Evolutionary conservation across 2,113 vertebrate genomes (phyloP).

Genomic region (Leptobrachium ailaonicum): DNA sequence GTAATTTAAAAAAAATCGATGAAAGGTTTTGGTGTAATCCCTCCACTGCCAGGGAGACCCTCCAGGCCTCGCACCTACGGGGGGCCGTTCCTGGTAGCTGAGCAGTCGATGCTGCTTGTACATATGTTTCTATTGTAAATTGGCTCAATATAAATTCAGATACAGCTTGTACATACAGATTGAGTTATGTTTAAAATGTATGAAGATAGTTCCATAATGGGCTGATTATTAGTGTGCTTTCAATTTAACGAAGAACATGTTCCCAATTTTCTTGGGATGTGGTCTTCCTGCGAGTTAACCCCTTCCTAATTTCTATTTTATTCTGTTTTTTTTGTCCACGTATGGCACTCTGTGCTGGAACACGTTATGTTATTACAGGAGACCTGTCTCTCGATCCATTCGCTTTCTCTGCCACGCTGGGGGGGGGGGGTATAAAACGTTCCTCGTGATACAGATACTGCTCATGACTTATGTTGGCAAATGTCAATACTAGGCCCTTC

Average conservation of each 20-base stretch:
- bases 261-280: slow-evolving; percentile 17
- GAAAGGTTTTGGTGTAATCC: neutral
- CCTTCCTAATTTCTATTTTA: neutral
- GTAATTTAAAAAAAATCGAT: too few species aligned
- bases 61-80: slow-evolving; percentile 21
- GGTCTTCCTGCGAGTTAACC: slow-evolving; percentile 24
- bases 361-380: neutral
- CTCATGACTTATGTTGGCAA: slow-evolving; percentile 12
- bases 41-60: slow-evolving; percentile 18
- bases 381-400: slow-evolving; percentile 2
- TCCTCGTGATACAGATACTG: slow-evolving; percentile 1
- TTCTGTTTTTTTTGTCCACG: too few species aligned
- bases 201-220: slow-evolving; percentile 41
- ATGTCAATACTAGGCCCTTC: neutral
- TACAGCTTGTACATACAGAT: slow-evolving; percentile 40
- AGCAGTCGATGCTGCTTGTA: slow-evolving; percentile 38
- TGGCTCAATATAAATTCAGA: slow-evolving; percentile 31
- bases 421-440: neutral
- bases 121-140: slow-evolving; percentile 52
- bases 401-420: slow-evolving; percentile 18
- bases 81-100: slow-evolving; percentile 23
- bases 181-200: slow-evolving; percentile 42
- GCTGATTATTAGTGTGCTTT: slow-evolving; percentile 41
- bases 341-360: slow-evolving; percentile 9
- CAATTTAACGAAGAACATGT: slow-evolving; percentile 16